Conservation (phyloP, 2,797 vertebrate species). For the Urocyon cinereoargenteus region DNA sequence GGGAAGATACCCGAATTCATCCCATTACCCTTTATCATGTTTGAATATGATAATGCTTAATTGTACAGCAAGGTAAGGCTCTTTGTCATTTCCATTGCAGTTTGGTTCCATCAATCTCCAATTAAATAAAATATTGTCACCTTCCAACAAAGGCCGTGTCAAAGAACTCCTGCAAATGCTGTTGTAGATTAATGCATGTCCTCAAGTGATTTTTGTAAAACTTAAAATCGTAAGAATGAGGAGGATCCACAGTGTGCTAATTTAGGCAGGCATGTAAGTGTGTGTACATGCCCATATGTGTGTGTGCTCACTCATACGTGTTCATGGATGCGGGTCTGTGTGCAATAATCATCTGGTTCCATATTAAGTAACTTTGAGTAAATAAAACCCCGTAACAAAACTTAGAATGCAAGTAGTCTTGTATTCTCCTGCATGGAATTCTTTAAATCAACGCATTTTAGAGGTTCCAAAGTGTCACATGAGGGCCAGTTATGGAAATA, state of each 20-base stretch:
- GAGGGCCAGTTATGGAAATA: not conserved
- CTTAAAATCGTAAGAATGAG: not conserved
- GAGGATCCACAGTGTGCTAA: not conserved
- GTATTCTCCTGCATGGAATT: not conserved
- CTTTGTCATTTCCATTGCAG: not conserved
- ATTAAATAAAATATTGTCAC: not conserved
- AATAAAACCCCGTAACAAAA: not conserved
- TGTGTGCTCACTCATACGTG: not conserved
- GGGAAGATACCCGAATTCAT: not conserved
- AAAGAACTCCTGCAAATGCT: not conserved
- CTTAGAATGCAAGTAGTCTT: conserved; percentile 35
- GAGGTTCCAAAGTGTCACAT: not conserved
- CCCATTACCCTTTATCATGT: not conserved
- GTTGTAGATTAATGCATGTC: not conserved
- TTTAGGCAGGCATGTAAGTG: not conserved
- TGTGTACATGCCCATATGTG: not conserved
- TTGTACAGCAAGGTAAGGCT: not conserved
- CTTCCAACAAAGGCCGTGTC: not conserved
- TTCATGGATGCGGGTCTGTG: not conserved
- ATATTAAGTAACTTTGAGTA: conserved; percentile 29
- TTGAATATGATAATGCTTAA: not conserved
- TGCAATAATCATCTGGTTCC: not conserved
- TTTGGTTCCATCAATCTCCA: not conserved
- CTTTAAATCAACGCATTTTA: conserved; percentile 9
- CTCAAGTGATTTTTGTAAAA: conserved; percentile 4